Evolutionary conservation across 2,888 invertebrate genomes (phyloP).

Genomic region (Hirtodrosophila alboralis): DNA sequence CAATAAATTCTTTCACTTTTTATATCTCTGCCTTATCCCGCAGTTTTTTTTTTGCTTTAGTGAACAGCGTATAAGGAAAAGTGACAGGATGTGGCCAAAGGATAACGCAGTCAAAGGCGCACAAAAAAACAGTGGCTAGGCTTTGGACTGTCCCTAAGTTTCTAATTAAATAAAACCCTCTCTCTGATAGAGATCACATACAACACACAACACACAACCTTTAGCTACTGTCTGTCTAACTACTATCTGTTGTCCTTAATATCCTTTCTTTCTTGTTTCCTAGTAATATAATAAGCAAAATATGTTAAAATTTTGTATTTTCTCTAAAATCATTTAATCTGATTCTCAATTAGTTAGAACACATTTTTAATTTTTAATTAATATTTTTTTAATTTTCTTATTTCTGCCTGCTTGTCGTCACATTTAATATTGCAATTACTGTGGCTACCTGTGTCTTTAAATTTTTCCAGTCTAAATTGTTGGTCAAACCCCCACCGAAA

Average conservation of each 20-base stretch:
- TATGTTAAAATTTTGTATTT: too few species aligned
- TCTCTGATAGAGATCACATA: conserved; percentile 41
- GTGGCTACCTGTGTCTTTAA: conserved; percentile 14
- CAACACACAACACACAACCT: conserved; percentile 5
- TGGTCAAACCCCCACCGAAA: conserved; percentile 10
- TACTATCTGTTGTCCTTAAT: conserved; percentile 1
- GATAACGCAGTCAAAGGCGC: not conserved
- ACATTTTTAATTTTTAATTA: too few species aligned
- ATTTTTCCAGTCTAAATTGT: conserved; percentile 43
- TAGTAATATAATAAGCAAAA: too few species aligned
- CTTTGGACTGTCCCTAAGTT: conserved; percentile 29
- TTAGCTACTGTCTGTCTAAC: conserved; percentile 33
- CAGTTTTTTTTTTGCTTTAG: too few species aligned
- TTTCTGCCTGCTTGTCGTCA: too few species aligned
- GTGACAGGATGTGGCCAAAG: conserved; percentile 30
- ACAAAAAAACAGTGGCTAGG: conserved; percentile 6
- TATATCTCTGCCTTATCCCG: too few species aligned
- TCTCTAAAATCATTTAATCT: too few species aligned
- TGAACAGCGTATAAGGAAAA: too few species aligned
- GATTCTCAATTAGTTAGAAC: too few species aligned
- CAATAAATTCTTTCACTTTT: too few species aligned
- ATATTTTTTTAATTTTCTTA: too few species aligned
- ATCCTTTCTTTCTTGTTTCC: conserved; percentile 26
- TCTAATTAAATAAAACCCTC: conserved; percentile 51
- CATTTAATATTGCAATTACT: conserved; percentile 17